Conservation (phyloP, 2,113 vertebrate genomes). For the Malurus cyaneus region DNA sequence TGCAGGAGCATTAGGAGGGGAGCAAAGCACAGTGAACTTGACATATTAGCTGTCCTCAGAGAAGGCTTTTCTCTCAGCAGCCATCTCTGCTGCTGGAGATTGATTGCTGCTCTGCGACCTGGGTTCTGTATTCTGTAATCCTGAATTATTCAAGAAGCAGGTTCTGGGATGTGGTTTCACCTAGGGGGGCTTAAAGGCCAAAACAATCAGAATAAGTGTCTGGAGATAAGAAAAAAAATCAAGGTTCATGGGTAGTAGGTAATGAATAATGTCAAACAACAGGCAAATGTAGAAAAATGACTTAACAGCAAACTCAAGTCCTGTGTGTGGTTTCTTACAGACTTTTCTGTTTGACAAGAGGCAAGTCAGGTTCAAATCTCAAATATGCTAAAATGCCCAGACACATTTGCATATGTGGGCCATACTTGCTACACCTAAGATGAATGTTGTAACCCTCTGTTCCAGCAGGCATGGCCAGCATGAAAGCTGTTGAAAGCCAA, state of each 20-base stretch:
- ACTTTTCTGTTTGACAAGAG: background rate
- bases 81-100: background rate
- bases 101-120: background rate
- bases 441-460: background rate
- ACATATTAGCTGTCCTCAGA: background rate
- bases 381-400: background rate
- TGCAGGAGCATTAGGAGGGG: background rate
- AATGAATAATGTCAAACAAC: background rate
- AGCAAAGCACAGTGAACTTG: background rate
- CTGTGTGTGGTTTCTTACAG: background rate
- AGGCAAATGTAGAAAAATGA: background rate
- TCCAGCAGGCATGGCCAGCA: background rate
- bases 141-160: background rate
- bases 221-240: background rate
- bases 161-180: background rate
- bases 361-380: background rate
- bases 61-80: background rate
- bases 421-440: background rate
- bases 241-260: background rate
- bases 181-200: background rate
- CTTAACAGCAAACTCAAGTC: background rate
- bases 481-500: background rate
- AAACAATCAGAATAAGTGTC: background rate
- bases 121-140: background rate
- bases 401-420: background rate